These are phyloP conservation scores for Macrophya annulata DNA, from an alignment of 2,888 invertebrate species.

Conservation along the genomic window DNA sequence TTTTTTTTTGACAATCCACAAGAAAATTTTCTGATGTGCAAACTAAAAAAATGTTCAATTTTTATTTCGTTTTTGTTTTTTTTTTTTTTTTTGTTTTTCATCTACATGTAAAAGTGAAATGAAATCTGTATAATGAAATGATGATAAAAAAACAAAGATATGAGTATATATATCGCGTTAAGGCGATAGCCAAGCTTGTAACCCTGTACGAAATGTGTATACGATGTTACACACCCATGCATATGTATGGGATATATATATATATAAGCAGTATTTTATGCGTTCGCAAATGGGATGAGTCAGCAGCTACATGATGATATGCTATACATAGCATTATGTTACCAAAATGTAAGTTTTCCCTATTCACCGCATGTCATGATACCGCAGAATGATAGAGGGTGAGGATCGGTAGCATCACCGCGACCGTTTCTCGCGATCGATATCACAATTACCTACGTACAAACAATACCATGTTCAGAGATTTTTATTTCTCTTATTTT, in stretches of 20 bases:
- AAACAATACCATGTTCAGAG: not conserved
- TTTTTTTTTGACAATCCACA: not conserved
- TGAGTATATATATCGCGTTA: not conserved
- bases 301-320: constrained; percentile 45
- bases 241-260: not conserved
- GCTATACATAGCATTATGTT: constrained; percentile 25
- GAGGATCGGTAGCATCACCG: not conserved
- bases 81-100: no score
- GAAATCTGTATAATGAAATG: not conserved
- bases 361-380: constrained; percentile 38
- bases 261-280: constrained; percentile 25
- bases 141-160: not conserved
- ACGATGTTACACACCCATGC: not conserved
- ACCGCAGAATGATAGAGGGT: constrained; percentile 18
- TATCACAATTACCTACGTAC: not conserved
- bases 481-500: no score
- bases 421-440: not conserved
- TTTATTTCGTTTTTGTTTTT: not conserved
- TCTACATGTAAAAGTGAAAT: not conserved
- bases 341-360: constrained; percentile 43
- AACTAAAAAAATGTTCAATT: no score
- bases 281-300: constrained; percentile 46
- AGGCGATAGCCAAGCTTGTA: not conserved
- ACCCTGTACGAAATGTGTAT: not conserved
- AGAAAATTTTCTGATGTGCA: no score